Conservation (phyloP, 2,113 vertebrate species). For the Sinocyclocheilus maitianheensis region DNA sequence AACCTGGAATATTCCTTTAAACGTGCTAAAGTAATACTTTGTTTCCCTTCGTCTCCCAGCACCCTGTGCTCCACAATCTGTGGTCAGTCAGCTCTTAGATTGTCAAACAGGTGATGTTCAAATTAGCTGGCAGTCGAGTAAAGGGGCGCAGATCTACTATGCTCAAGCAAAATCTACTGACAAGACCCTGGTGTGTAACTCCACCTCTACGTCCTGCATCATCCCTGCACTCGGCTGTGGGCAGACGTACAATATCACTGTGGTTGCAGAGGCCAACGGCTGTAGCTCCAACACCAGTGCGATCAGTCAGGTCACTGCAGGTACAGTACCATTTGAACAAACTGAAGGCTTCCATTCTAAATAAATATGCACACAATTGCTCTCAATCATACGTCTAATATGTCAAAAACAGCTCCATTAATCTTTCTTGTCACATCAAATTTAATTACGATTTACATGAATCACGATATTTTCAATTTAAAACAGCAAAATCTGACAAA, state of each 20-base stretch:
- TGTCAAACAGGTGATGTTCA: constrained; percentile 45
- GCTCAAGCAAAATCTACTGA: constrained; percentile 32
- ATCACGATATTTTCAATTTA: no score
- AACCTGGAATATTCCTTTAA: background rate
- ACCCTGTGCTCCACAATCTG: constrained; percentile 51
- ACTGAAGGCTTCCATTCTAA: background rate
- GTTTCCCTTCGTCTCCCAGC: constrained; percentile 32
- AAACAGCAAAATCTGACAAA: no score
- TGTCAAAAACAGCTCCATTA: background rate
- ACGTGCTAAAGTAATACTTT: background rate
- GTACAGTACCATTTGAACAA: background rate
- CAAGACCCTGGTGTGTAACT: constrained; percentile 9
- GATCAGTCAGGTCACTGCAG: background rate
- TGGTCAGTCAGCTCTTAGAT: constrained; percentile 34
- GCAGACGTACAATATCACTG: constrained; percentile 52
- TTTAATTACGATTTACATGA: no score
- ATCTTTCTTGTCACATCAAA: no score
- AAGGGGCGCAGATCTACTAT: constrained; percentile 46
- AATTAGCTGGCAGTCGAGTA: constrained; percentile 48
- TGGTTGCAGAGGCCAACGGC: constrained; percentile 37
- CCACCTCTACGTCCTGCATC: constrained; percentile 27
- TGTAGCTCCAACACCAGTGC: constrained; percentile 50
- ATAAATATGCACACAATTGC: background rate
- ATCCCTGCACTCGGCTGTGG: constrained; percentile 50
- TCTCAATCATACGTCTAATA: background rate